Conservation (phyloP, 2,797 vertebrate genomes). For the Gymnopithys bicolor region DNA sequence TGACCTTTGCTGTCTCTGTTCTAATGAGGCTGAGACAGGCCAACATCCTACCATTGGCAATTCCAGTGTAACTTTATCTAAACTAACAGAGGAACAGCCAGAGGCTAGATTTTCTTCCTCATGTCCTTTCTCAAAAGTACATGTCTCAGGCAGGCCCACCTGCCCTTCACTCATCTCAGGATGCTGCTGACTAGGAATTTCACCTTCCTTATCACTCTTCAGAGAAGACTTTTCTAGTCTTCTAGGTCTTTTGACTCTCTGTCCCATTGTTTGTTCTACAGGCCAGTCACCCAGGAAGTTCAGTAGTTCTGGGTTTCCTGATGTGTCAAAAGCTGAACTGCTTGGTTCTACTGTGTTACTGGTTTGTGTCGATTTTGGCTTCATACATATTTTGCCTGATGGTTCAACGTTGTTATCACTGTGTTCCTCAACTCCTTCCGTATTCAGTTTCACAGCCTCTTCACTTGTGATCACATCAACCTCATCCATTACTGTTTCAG, state of each 20-base stretch:
- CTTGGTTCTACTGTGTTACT: constrained; percentile 31
- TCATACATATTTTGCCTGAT: not conserved
- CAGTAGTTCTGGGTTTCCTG: constrained; percentile 67
- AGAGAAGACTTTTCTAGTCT: constrained; percentile 64
- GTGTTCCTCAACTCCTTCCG: constrained; percentile 12
- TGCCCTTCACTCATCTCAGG: constrained; percentile 10
- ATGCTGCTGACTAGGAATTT: not conserved
- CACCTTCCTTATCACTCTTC: constrained; percentile 42
- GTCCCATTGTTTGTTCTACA: constrained; percentile 81
- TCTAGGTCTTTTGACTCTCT: constrained; percentile 79
- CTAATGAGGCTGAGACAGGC: constrained; percentile 61
- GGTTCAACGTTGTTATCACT: not conserved
- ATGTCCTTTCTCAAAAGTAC: not conserved
- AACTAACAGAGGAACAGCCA: not conserved
- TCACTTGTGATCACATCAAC: not conserved
- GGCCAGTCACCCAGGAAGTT: constrained; percentile 94
- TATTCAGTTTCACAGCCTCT: not conserved
- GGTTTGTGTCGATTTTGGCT: constrained; percentile 28
- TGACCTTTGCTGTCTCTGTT: constrained; percentile 68
- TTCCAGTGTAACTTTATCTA: constrained; percentile 4
- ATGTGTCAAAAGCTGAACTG: constrained; percentile 20
- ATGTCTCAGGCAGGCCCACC: not conserved
- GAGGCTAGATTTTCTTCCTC: not conserved
- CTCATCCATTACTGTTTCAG: not conserved
- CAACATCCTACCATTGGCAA: constrained; percentile 58